Evolutionary conservation across 2,113 vertebrate species (phyloP).

Genomic region (Hiodon alosoides): DNA sequence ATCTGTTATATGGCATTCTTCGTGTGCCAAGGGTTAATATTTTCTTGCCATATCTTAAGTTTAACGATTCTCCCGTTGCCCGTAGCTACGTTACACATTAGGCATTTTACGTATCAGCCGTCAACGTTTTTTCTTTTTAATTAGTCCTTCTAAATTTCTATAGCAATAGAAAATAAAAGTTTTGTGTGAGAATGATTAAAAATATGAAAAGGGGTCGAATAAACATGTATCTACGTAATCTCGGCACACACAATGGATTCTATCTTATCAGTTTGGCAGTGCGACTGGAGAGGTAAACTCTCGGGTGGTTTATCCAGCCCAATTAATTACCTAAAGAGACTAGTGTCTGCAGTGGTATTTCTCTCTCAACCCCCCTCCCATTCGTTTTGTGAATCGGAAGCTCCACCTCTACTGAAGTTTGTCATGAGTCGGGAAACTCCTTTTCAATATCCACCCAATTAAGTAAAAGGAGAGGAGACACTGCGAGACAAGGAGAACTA

Average conservation of each 20-base stretch:
- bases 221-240: too few species aligned
- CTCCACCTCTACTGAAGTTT: slow-evolving; percentile 57
- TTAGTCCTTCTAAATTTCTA: too few species aligned
- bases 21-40: slow-evolving; percentile 39
- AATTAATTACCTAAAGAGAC: neutral
- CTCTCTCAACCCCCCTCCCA: slow-evolving; percentile 6
- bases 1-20: slow-evolving; percentile 24
- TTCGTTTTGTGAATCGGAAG: slow-evolving; percentile 50
- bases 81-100: neutral
- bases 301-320: neutral
- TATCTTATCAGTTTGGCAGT: too few species aligned
- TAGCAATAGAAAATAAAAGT: too few species aligned
- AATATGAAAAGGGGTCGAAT: too few species aligned
- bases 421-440: slow-evolving; percentile 58
- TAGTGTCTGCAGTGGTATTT: neutral
- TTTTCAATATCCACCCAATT: slow-evolving; percentile 42
- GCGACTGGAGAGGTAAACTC: too few species aligned
- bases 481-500: slow-evolving; percentile 25
- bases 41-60: slow-evolving; percentile 6
- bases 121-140: too few species aligned
- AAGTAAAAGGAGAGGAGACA: slow-evolving; percentile 46
- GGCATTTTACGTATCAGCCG: too few species aligned
- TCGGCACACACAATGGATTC: too few species aligned
- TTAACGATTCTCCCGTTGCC: neutral
- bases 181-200: too few species aligned